A percentile compares a stretch with the other conserved stretches of the same genome.
These are phyloP conservation scores for Melanophora roralis DNA, from an alignment of 2,888 invertebrate species.

Conservation along the genomic window DNA sequence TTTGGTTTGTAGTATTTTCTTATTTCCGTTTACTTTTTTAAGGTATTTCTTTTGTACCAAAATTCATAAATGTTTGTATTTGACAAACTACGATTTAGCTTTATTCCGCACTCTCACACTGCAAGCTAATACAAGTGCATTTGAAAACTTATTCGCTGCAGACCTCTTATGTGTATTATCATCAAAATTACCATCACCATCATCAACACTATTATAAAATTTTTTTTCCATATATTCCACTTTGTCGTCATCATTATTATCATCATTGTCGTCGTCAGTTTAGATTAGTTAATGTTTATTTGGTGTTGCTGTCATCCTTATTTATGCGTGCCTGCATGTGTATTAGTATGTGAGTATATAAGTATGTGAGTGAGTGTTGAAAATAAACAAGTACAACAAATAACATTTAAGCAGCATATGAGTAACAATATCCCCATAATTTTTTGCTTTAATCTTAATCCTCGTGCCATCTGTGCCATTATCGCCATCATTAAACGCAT, in stretches of 20 bases:
- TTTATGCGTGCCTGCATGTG: conserved; percentile 5
- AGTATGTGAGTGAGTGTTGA: no score
- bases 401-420: neutral
- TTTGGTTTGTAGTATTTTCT: no score
- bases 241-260: neutral
- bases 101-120: no score
- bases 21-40: no score
- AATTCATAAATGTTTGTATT: no score
- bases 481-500: neutral
- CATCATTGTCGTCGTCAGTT: neutral
- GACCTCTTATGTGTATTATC: neutral
- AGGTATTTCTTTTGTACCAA: no score
- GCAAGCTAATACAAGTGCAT: no score
- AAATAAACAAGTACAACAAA: neutral
- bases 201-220: neutral
- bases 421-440: neutral
- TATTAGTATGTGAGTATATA: no score
- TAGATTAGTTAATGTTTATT: conserved; percentile 52
- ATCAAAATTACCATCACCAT: neutral
- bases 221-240: no score
- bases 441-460: neutral
- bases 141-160: no score
- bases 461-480: neutral
- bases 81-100: no score
- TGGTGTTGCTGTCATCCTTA: conserved; percentile 43